Evolutionary conservation across 2,113 vertebrate species (phyloP), one percentile per base, ranked within the genome.

Genomic region (Pandion haliaetus): DNA sequence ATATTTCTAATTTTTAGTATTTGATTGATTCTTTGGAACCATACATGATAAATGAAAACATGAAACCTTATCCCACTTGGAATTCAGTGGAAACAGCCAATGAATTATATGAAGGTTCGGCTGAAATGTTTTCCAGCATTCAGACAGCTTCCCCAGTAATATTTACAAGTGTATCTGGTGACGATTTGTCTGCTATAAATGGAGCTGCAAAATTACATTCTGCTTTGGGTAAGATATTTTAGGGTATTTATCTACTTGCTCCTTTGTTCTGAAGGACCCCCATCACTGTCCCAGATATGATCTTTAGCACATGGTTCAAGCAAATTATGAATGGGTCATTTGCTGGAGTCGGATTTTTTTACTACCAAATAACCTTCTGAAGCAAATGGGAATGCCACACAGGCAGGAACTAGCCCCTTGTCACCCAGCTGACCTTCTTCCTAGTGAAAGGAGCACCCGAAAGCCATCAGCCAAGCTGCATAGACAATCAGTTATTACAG

Each of bases 401-500:
- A 98, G 90, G 98, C 97, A 97, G 98, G 83, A 92, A 76, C 94
- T 86, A 97, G 97, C 97, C 96, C 96, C 97, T 97, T 96, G 97
- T 98, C 97, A 98, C 98, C 98, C 94, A 95, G 95, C 72, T 99
- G 98, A 98, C 98, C 98, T 98, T 94, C 96, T 73, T 98, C 55
- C 94, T 63, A 93, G 95, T 97, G 97, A 98, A 98, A 98, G 97
- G 97, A 98, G 97, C 96, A 96, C 97, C 97, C 97, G 28, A 97
- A 95, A 98, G 97, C 95, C 97, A 95, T 91, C 96, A 96, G 91
- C 96, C 97, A 98, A 98, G 98, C 98, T 98, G 98, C 98, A 98
- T 98, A 98, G 98, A 98, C 98, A 98, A 98, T 99, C 98, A 98
- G 98, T 99, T 98, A 98, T 98, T 98, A 98, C 98, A 99, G 98